Conservation (phyloP, 2,888 invertebrate genomes). For the Sinhomidia bicolor region DNA sequence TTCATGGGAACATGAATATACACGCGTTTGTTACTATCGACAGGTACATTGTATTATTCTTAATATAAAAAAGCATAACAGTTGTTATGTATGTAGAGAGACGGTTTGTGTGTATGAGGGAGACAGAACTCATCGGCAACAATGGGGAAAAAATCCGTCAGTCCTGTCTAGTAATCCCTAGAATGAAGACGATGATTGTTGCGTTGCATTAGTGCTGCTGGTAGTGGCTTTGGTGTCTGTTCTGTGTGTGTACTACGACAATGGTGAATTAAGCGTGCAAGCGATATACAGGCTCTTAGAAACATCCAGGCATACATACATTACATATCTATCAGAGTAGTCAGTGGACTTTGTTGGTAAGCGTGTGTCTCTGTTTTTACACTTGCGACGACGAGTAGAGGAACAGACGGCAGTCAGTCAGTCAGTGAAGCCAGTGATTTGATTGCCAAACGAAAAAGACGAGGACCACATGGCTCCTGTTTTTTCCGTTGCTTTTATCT, state of each 20-base stretch:
- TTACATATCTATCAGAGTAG: not conserved
- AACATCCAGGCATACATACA: not conserved
- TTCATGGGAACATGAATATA: not conserved
- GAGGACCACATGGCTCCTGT: constrained; percentile 69
- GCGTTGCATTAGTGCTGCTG: not conserved
- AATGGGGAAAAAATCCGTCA: constrained; percentile 69
- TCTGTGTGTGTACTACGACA: no score
- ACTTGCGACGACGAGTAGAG: constrained; percentile 41
- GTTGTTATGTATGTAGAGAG: constrained; percentile 35
- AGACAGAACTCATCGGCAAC: constrained; percentile 67
- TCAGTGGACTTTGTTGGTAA: constrained; percentile 1
- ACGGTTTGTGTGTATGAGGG: constrained; percentile 72
- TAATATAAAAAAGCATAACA: not conserved
- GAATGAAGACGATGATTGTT: constrained; percentile 72
- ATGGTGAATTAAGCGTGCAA: no score
- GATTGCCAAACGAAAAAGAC: constrained; percentile 57
- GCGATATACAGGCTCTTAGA: no score
- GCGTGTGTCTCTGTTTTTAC: constrained; percentile 50
- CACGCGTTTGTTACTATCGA: constrained; percentile 32
- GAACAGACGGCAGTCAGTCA: constrained; percentile 52
- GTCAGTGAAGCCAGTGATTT: constrained; percentile 51
- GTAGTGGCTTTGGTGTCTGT: not conserved
- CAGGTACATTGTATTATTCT: constrained; percentile 37
- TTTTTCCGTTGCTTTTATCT: constrained; percentile 46
- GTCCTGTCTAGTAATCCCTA: constrained; percentile 71